Evolutionary conservation across 2,888 invertebrate genomes (phyloP).

Genomic region (Carterocephalus palaemon): DNA sequence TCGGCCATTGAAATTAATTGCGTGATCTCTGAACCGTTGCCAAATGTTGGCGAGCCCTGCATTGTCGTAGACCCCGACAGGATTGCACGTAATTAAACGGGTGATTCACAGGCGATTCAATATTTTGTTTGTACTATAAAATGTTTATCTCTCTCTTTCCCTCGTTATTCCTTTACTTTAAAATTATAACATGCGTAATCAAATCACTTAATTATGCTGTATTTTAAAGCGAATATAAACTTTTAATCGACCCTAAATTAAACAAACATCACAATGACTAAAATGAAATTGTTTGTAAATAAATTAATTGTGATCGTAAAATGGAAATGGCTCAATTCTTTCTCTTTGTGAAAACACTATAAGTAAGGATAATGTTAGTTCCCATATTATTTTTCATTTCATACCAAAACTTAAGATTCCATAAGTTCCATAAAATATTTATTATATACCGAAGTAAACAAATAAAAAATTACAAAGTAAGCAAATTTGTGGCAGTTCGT

Average conservation of each 20-base stretch:
- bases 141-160: no score
- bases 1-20: conserved; percentile 65
- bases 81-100: conserved; percentile 35
- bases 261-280: conserved; percentile 32
- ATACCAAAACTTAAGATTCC: no score
- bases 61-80: conserved; percentile 34
- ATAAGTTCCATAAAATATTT: no score
- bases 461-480: no score
- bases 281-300: conserved; percentile 33
- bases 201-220: conserved; percentile 35
- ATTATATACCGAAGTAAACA: no score
- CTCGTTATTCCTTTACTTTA: no score
- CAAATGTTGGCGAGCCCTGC: conserved; percentile 51
- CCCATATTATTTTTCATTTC: no score
- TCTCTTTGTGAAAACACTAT: no score
- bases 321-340: conserved; percentile 14
- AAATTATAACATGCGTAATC: conserved; percentile 27
- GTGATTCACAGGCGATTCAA: conserved; percentile 40
- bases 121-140: conserved; percentile 27
- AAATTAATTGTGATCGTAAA: conserved; percentile 30
- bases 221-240: conserved; percentile 39
- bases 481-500: no score
- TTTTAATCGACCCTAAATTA: conserved; percentile 50
- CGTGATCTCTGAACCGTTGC: conserved; percentile 68
- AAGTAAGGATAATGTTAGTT: no score